Percentiles rank a stretch among this genome's conserved stretches.
Evolutionary conservation across 2,888 invertebrate species (phyloP).

Genomic region (Achlya flavicornis): DNA sequence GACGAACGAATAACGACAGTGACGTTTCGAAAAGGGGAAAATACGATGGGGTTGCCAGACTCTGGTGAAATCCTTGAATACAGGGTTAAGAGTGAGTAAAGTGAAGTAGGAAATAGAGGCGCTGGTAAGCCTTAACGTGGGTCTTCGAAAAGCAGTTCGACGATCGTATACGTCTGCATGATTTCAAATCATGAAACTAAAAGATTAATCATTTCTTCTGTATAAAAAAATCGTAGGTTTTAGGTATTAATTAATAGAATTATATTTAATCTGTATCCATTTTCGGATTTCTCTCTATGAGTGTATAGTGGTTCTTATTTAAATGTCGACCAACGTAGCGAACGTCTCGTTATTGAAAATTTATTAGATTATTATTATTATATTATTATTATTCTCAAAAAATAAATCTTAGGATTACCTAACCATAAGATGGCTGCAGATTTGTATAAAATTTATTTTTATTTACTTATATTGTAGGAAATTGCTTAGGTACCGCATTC

Average conservation of each 20-base stretch:
- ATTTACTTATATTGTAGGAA: conserved; percentile 79
- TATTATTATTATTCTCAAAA: conserved; percentile 71
- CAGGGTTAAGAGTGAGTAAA: conserved; percentile 69
- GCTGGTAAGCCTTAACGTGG: conserved; percentile 63
- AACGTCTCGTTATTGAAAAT: conserved; percentile 82
- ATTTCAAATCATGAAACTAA: conserved; percentile 78
- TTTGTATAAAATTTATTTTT: conserved; percentile 78
- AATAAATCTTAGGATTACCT: conserved; percentile 66
- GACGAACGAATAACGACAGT: conserved; percentile 42
- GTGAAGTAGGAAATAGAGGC: conserved; percentile 53
- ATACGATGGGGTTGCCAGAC: conserved; percentile 47
- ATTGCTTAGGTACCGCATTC: conserved; percentile 73
- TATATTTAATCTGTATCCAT: conserved; percentile 82
- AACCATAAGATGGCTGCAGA: conserved; percentile 83
- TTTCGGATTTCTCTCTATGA: conserved; percentile 84
- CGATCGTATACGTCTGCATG: conserved; percentile 82
- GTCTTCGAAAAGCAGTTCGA: conserved; percentile 80
- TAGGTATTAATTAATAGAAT: conserved; percentile 81
- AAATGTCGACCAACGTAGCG: conserved; percentile 83
- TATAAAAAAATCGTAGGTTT: conserved; percentile 74
- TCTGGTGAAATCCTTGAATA: conserved; percentile 57
- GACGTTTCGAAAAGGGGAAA: conserved; percentile 51
- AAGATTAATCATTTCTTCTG: conserved; percentile 75
- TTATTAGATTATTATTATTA: conserved; percentile 81
- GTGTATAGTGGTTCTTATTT: conserved; percentile 83